phyloP scores from a whole-genome alignment of 2,113 vertebrate genomes.

The Poecilia latipinna region DNA sequence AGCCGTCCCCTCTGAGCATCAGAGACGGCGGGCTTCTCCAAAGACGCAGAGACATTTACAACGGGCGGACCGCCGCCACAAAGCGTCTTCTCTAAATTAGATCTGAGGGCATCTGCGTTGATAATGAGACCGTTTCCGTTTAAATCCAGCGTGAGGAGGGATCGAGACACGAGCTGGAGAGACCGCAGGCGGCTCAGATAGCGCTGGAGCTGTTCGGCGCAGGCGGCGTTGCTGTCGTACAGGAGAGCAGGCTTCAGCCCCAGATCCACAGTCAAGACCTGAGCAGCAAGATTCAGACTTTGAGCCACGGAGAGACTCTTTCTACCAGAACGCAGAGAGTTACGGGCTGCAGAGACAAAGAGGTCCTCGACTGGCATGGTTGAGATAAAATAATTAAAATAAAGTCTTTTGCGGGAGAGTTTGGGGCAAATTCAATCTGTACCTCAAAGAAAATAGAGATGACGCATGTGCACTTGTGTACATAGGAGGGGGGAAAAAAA shows the following conservation, averaged over 20 bases:
- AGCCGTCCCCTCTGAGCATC: constrained; percentile 47
- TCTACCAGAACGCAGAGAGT: constrained; percentile 72
- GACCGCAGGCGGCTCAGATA: constrained; percentile 81
- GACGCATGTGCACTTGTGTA: constrained; percentile 5
- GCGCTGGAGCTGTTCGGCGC: constrained; percentile 73
- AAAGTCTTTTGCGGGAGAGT: neutral
- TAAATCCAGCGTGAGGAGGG: constrained; percentile 79
- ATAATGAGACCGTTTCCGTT: constrained; percentile 79
- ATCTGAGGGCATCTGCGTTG: constrained; percentile 61
- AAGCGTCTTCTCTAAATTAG: constrained; percentile 72
- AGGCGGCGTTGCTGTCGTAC: constrained; percentile 82
- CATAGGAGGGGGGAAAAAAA: neutral
- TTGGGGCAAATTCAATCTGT: neutral
- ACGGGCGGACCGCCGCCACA: constrained; percentile 42
- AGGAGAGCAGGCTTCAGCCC: constrained; percentile 89
- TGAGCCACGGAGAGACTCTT: constrained; percentile 63
- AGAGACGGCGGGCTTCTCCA: constrained; percentile 70
- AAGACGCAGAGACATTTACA: constrained; percentile 81
- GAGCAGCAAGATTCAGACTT: constrained; percentile 83
- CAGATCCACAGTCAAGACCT: constrained; percentile 83
- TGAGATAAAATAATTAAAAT: neutral
- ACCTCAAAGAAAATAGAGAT: neutral
- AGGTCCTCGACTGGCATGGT: constrained; percentile 56
- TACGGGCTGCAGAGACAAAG: constrained; percentile 81
- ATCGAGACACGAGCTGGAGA: constrained; percentile 67